These are phyloP conservation scores for Drosophila bocki DNA, from an alignment of 1,140 invertebrate species.

Conservation along the genomic window DNA sequence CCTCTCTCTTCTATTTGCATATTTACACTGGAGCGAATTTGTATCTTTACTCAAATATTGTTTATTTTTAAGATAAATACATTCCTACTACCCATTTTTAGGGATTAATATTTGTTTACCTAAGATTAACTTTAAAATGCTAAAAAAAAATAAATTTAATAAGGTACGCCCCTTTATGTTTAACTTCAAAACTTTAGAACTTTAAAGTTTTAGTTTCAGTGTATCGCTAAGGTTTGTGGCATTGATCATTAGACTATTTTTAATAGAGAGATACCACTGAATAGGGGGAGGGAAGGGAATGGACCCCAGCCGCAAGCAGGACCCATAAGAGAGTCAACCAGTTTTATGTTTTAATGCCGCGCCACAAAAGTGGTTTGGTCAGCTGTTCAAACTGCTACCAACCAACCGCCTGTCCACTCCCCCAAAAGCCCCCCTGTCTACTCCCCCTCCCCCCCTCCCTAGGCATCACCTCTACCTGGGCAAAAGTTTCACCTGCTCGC, in stretches of 20 bases:
- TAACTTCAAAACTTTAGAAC: background rate
- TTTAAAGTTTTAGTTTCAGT: background rate
- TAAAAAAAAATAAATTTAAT: no score
- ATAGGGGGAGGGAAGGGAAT: background rate
- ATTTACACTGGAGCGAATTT: constrained; percentile 3
- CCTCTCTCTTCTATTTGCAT: constrained; percentile 33
- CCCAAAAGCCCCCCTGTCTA: constrained; percentile 16
- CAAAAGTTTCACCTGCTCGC: constrained; percentile 78
- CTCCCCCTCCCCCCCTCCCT: background rate
- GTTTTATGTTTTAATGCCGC: constrained; percentile 48
- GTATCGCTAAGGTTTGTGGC: constrained; percentile 8
- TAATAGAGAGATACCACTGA: constrained; percentile 67
- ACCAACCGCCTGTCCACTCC: constrained; percentile 29
- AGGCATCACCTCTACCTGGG: background rate
- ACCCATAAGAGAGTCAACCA: constrained; percentile 37
- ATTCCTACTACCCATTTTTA: background rate
- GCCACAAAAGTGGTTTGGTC: constrained; percentile 77
- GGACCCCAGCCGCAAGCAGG: constrained; percentile 47
- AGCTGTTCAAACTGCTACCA: constrained; percentile 60
- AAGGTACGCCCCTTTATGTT: no score
- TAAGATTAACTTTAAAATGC: background rate
- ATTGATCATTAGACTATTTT: constrained; percentile 82
- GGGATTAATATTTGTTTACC: background rate
- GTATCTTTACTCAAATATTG: background rate
- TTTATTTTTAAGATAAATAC: no score